These are phyloP conservation scores for Babyrousa celebensis DNA, from an alignment of 2,797 vertebrate species.

Conservation along the genomic window DNA sequence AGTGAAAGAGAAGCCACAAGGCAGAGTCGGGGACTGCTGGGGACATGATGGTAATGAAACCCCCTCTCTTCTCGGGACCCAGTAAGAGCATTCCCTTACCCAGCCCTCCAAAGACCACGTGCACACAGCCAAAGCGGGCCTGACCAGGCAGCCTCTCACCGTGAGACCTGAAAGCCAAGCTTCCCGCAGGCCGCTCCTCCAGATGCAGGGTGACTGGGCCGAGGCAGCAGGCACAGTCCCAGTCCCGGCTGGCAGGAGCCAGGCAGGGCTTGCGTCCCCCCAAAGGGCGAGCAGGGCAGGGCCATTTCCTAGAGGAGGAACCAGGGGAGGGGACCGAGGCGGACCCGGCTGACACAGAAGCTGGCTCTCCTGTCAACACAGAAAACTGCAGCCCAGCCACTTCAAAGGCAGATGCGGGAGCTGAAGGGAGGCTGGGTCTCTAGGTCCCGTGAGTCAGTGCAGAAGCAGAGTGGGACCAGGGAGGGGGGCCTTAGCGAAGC, in stretches of 20 bases:
- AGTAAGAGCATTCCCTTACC: not conserved
- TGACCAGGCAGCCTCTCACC: constrained; percentile 45
- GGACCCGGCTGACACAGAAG: not conserved
- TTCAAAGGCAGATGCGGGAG: constrained; percentile 41
- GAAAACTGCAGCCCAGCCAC: not conserved
- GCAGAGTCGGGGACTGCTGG: constrained; percentile 67
- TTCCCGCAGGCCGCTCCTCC: constrained; percentile 42
- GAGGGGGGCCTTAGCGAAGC: not conserved
- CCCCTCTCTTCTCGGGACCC: not conserved
- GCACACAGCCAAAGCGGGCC: constrained; percentile 70
- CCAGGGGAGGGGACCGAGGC: constrained; percentile 42
- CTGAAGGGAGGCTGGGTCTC: not conserved
- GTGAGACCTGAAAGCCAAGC: constrained; percentile 62
- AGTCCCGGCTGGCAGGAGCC: constrained; percentile 61
- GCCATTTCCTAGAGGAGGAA: constrained; percentile 81
- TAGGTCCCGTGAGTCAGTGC: not conserved
- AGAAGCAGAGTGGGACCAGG: not conserved
- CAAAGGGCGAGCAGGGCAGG: constrained; percentile 28
- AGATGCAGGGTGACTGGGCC: constrained; percentile 41
- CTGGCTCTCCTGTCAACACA: not conserved
- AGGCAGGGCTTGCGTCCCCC: not conserved
- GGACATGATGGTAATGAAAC: constrained; percentile 77
- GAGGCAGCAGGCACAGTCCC: constrained; percentile 56
- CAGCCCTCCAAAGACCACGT: not conserved
- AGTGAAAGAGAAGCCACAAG: constrained; percentile 82